Evolutionary conservation across 1,140 invertebrate species (phyloP), one percentile per base, ranked within the genome.

Genomic region (Formica exsecta): DNA sequence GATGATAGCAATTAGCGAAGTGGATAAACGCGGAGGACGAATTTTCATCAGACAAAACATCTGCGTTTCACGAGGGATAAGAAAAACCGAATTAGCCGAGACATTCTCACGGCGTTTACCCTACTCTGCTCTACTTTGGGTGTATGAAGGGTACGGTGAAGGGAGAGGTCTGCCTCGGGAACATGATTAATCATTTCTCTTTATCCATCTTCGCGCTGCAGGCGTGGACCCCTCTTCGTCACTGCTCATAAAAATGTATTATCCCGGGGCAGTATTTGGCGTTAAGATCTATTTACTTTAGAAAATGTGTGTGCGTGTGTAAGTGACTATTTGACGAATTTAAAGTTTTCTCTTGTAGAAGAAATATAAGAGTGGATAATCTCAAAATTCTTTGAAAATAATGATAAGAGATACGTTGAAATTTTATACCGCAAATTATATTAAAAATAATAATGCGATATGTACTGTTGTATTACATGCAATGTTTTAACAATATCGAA

Each of bases 181-280:
- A 25, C 68, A 74, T 74, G 79, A 83, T 83, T 83, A 83, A 83
- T 83, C 79, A 83, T 83, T 74, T 83, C 68, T 83, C 79, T 83
- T 83, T 83, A 74, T 83, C 68, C 79, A 71, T 36, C 68, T 44
- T 38, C 9, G 51, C 9, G 5, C 48, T 71, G 38, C 38, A n/a
- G 38, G 66, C 16, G 66, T 9, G 79, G 29, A 32, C 29, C 25
- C 25, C 38, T 81, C 25, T 22, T 68, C 25, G 19, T 51, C 11
- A 13, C 68, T 81, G 79, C 38, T 81, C 66, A 62, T 83, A 74
- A 83, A 83, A 83, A 83, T 83, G 79, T 83, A 83, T 83, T 54
- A 81, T 73, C 25, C 54, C n/a, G 29, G 1, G 54, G 74, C 41
- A 83, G 57, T 25, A 19, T n/a, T 25, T 16, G 38, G 68, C 54